Conservation (phyloP, 2,888 invertebrate species). For the Chaitophorus viminalis region DNA sequence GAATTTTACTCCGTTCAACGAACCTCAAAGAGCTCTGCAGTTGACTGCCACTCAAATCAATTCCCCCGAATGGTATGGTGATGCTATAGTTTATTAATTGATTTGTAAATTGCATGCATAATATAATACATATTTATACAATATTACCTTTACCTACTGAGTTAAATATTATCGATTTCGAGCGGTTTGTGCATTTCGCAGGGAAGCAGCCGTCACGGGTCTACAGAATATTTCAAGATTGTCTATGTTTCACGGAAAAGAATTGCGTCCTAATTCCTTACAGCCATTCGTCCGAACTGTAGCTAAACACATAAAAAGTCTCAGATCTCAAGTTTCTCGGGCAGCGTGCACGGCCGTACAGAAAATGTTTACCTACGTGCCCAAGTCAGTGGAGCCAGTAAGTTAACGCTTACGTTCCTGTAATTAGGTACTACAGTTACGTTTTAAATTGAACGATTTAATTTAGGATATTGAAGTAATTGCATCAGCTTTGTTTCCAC, state of each 20-base stretch:
- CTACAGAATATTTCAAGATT: conserved; percentile 77
- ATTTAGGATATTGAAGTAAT: conserved; percentile 86
- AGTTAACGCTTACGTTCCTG: conserved; percentile 65
- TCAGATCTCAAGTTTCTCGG: conserved; percentile 92
- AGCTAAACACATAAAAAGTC: conserved; percentile 83
- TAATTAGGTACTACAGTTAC: no score
- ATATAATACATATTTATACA: no score
- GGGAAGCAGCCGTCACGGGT: conserved; percentile 81
- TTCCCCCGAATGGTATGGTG: conserved; percentile 74
- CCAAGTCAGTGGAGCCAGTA: conserved; percentile 72
- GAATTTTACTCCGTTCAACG: conserved; percentile 71
- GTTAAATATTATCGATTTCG: no score
- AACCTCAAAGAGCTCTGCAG: conserved; percentile 75
- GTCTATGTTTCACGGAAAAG: conserved; percentile 75
- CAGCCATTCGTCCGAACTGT: conserved; percentile 76
- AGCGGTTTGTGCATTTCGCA: conserved; percentile 63
- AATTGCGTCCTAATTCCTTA: conserved; percentile 73
- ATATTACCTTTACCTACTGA: no score
- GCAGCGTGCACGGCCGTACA: conserved; percentile 85
- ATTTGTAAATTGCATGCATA: no score
- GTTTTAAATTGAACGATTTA: not conserved
- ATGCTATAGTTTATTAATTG: no score
- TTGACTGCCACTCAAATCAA: conserved; percentile 76
- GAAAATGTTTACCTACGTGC: conserved; percentile 78
- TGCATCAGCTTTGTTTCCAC: conserved; percentile 81